Percentiles rank a stretch among this genome's conserved stretches.
These are phyloP conservation scores for Sibirionetta formosa DNA, from an alignment of 2,797 vertebrate species.

Conservation along the genomic window DNA sequence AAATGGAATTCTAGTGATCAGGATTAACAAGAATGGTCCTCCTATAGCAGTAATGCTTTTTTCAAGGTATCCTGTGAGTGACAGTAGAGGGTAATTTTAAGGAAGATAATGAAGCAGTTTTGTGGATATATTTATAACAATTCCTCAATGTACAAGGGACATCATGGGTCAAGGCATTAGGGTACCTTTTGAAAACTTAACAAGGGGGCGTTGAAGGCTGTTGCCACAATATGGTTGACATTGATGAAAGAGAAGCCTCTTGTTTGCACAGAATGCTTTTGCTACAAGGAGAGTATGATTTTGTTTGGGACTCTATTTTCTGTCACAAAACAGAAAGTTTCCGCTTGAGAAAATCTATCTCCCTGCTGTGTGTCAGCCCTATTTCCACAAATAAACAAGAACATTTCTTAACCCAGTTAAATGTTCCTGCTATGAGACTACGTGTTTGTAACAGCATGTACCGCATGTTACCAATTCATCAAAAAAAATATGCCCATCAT, in stretches of 20 bases:
- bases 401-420: conserved; percentile 28
- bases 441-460: neutral
- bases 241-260: neutral
- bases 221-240: neutral
- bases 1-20: neutral
- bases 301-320: neutral
- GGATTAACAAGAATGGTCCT: neutral
- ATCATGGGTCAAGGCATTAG: neutral
- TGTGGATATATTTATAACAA: neutral
- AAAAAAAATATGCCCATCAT: neutral
- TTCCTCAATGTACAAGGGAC: neutral
- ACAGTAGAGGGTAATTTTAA: neutral
- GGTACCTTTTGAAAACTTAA: neutral
- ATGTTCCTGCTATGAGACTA: neutral
- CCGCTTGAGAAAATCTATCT: neutral
- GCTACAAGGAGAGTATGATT: neutral
- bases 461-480: neutral
- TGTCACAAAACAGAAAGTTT: conserved; percentile 1
- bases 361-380: neutral
- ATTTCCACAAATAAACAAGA: conserved; percentile 43
- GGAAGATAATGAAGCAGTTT: neutral
- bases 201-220: neutral
- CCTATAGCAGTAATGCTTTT: neutral
- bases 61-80: neutral
- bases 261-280: neutral